Percentiles rank a stretch among this genome's conserved stretches.
phyloP scores from a whole-genome alignment of 2,888 invertebrate species.

The Pristionchus maxplancki region DNA sequence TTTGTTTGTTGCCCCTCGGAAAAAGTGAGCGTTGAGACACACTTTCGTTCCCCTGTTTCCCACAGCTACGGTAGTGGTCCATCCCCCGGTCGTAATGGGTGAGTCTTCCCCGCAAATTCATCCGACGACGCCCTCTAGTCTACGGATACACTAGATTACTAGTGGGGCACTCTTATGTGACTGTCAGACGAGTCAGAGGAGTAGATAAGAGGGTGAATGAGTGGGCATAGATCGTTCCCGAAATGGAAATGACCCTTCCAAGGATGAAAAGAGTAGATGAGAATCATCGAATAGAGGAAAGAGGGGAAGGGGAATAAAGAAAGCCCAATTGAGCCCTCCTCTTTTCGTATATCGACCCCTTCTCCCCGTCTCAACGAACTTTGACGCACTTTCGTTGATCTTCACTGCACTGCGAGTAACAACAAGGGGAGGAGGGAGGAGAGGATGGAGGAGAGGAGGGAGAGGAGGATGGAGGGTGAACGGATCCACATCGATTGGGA shows the following conservation, averaged over 20 bases:
- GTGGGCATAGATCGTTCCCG: not conserved
- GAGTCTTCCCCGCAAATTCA: not conserved
- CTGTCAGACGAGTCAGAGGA: not conserved
- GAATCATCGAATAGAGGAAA: not conserved
- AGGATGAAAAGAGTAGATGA: not conserved
- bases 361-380: conserved; percentile 13
- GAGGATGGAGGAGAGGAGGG: not conserved
- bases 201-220: not conserved
- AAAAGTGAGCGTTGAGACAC: not conserved
- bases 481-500: conserved; percentile 25
- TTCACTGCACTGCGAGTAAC: conserved; percentile 35
- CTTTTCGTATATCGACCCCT: conserved; percentile 3
- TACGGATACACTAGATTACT: conserved; percentile 3
- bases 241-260: not conserved
- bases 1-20: not conserved
- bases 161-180: not conserved
- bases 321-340: not conserved
- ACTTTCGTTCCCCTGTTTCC: not conserved
- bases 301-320: not conserved
- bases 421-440: conserved; percentile 36
- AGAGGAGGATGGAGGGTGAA: not conserved
- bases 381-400: conserved; percentile 47
- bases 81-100: not conserved
- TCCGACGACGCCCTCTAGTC: not conserved
- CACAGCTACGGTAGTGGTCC: not conserved